Evolutionary conservation across 2,113 vertebrate species (phyloP).

Genomic region (Hirundichthys speculiger): DNA sequence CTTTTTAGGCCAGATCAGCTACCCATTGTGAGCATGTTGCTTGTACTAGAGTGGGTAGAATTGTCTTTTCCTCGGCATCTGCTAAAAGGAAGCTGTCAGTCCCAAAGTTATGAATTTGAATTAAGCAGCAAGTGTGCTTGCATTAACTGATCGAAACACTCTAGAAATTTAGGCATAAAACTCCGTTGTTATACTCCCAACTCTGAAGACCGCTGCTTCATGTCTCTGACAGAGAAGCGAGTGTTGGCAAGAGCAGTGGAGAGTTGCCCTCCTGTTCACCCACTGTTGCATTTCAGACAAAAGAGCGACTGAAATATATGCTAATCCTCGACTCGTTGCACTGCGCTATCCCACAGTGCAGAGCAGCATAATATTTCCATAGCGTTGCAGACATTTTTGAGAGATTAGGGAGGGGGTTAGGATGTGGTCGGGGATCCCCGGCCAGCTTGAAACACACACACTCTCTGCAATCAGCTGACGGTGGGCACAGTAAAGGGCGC

Average conservation of each 20-base stretch:
- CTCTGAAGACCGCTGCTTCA: neutral
- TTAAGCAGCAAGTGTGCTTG: slow-evolving; percentile 3
- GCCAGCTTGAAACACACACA: slow-evolving; percentile 24
- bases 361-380: slow-evolving; percentile 54
- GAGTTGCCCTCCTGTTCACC: slow-evolving; percentile 51
- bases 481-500: slow-evolving; percentile 39
- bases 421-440: slow-evolving; percentile 49
- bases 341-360: slow-evolving; percentile 29
- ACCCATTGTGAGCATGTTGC: too few relatives aligned
- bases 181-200: neutral
- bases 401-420: slow-evolving; percentile 61
- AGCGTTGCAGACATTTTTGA: slow-evolving; percentile 50
- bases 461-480: slow-evolving; percentile 41
- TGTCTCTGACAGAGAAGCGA: slow-evolving; percentile 7
- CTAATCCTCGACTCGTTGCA: slow-evolving; percentile 57
- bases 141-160: neutral
- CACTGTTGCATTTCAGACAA: slow-evolving; percentile 50
- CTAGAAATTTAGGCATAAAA: neutral
- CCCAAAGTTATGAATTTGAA: neutral
- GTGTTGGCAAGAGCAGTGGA: slow-evolving; percentile 12
- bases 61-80: too few relatives aligned
- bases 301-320: slow-evolving; percentile 67
- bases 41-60: too few relatives aligned
- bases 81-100: too few relatives aligned
- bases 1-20: too few relatives aligned